Conservation (phyloP, 2,113 vertebrate genomes). For the Macaca mulatta region DNA sequence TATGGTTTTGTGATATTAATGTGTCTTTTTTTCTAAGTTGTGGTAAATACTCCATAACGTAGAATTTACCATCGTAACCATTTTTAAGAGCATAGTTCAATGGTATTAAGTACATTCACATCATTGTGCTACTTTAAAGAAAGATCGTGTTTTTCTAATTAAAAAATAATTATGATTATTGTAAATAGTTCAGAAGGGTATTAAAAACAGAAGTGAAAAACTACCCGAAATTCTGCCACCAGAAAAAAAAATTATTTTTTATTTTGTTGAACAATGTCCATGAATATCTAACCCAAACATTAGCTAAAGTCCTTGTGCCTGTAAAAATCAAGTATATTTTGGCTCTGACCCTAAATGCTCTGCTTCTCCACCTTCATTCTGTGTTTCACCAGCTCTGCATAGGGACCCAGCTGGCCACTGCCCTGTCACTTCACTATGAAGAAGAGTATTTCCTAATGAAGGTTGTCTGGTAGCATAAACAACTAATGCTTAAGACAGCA, state of each 20-base stretch:
- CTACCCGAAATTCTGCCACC: not conserved
- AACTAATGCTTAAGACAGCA: not conserved
- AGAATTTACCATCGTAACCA: not conserved
- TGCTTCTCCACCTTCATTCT: not conserved
- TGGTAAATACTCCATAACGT: not conserved
- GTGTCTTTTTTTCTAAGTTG: not conserved
- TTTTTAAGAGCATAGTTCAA: not conserved
- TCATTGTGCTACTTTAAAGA: not conserved
- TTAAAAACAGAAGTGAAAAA: not conserved
- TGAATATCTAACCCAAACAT: not conserved
- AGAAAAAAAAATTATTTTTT: not conserved
- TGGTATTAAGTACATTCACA: not conserved
- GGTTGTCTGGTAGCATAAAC: no score
- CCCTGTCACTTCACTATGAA: not conserved
- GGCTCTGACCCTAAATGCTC: not conserved
- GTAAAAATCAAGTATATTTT: not conserved
- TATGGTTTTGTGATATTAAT: not conserved
- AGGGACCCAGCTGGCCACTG: not conserved
- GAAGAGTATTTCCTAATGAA: not conserved
- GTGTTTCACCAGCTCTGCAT: not conserved
- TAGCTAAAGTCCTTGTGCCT: not conserved
- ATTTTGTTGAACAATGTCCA: not conserved
- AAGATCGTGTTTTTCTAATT: slow-evolving; percentile 18
- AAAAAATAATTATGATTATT: not conserved
- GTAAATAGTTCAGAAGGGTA: not conserved